Percentiles rank a stretch among this genome's conserved stretches.
Conservation (phyloP, 2,113 vertebrate species). For the Seriola aureovittata region DNA sequence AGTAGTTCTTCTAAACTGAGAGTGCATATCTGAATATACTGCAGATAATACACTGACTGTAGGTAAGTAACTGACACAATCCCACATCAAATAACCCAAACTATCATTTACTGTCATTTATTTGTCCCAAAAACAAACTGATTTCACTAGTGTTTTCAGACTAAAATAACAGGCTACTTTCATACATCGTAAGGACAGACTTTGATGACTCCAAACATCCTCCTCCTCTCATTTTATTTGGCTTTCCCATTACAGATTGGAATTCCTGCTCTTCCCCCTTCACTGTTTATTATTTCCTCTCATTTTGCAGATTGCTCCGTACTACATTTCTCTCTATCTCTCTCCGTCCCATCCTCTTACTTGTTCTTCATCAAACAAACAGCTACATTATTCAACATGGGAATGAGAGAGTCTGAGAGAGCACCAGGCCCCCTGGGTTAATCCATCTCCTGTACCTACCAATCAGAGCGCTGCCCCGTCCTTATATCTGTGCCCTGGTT, state of each 20-base stretch:
- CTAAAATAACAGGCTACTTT: too few species aligned
- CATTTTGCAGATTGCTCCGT: conserved; percentile 23
- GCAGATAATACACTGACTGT: too few species aligned
- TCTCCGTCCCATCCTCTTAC: conserved; percentile 35
- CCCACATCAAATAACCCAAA: too few species aligned
- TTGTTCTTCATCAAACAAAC: conserved; percentile 72
- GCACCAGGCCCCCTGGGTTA: conserved; percentile 44
- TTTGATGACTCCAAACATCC: neutral
- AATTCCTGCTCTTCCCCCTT: neutral
- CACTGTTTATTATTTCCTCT: conserved; percentile 37
- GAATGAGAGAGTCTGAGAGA: conserved; percentile 45
- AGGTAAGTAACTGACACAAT: too few species aligned
- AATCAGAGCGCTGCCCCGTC: conserved; percentile 45
- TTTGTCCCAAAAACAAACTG: neutral
- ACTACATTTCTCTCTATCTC: conserved; percentile 28
- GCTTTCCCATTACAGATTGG: conserved; percentile 4
- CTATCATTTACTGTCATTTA: too few species aligned
- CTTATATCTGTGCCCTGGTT: conserved; percentile 38
- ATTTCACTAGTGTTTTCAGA: neutral
- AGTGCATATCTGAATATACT: too few species aligned
- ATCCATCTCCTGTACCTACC: conserved; percentile 56
- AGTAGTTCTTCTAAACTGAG: too few species aligned
- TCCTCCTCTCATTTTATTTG: conserved; percentile 1
- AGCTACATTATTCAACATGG: conserved; percentile 68
- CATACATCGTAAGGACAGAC: too few species aligned